phyloP scores from a whole-genome alignment of 1,140 invertebrate genomes.

The Apis dorsata region DNA sequence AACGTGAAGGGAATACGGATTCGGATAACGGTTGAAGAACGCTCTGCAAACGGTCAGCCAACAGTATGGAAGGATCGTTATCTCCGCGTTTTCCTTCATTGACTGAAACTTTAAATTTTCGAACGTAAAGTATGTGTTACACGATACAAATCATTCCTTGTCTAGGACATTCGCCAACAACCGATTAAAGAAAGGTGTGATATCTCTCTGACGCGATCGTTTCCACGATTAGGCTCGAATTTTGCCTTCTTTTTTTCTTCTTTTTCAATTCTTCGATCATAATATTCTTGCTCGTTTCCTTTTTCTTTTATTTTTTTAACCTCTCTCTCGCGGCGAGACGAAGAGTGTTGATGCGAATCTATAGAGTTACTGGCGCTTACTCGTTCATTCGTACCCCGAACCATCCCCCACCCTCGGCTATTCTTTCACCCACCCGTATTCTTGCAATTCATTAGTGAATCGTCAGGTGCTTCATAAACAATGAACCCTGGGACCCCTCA shows the following conservation, averaged over 20 bases:
- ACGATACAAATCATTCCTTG: neutral
- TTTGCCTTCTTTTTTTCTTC: neutral
- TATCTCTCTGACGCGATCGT: neutral
- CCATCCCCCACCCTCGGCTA: neutral
- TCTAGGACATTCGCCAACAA: too few relatives aligned
- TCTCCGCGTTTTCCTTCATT: constrained; percentile 29
- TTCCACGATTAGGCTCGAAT: too few relatives aligned
- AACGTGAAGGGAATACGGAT: constrained; percentile 53
- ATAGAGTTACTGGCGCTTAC: constrained; percentile 34
- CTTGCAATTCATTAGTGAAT: constrained; percentile 60
- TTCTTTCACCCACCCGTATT: constrained; percentile 19
- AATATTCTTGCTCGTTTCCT: neutral
- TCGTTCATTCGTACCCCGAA: constrained; percentile 18
- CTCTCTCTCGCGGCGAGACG: neutral
- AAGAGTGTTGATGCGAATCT: constrained; percentile 23
- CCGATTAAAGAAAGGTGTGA: too few relatives aligned
- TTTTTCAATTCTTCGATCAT: neutral
- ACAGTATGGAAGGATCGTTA: constrained; percentile 41
- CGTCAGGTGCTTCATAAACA: constrained; percentile 51
- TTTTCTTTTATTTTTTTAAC: neutral
- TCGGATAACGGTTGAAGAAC: constrained; percentile 49
- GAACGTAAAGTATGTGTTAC: neutral
- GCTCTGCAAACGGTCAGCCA: constrained; percentile 44
- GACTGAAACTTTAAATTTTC: constrained; percentile 22
- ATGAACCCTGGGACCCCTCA: constrained; percentile 34